Evolutionary conservation across 2,113 vertebrate species (phyloP).

Genomic region (Ariopsis seemanni): DNA sequence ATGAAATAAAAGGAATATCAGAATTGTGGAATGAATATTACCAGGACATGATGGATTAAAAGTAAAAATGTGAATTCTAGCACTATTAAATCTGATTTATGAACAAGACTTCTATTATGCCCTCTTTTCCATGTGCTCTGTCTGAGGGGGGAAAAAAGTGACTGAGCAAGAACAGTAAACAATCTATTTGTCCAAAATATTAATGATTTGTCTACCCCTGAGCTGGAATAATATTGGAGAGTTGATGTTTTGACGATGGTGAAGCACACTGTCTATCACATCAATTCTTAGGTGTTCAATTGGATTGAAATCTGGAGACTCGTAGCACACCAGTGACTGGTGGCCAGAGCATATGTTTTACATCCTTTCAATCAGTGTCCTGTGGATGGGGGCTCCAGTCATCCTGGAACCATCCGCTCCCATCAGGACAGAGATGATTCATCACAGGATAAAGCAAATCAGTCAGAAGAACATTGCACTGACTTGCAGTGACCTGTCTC

Average conservation of each 20-base stretch:
- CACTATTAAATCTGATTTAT: neutral
- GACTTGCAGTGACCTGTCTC: neutral
- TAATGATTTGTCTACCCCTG: neutral
- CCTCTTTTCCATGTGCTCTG: neutral
- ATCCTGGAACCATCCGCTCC: neutral
- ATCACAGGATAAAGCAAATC: neutral
- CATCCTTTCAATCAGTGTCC: neutral
- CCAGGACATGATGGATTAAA: neutral
- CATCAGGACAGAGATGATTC: neutral
- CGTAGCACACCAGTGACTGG: neutral
- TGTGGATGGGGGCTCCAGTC: neutral
- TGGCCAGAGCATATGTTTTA: neutral
- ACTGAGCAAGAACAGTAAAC: neutral
- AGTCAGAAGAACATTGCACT: neutral
- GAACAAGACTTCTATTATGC: neutral
- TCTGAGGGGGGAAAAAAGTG: neutral
- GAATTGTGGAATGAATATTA: no score
- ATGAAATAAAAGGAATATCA: neutral
- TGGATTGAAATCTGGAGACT: neutral
- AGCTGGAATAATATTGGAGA: neutral
- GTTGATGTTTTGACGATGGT: neutral
- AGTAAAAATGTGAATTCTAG: no score
- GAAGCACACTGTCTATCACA: neutral
- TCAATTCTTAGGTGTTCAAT: neutral
- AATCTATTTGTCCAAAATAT: neutral